A percentile compares a stretch with the other conserved stretches of the same genome.
phyloP scores from a whole-genome alignment of 2,888 invertebrate genomes.

The Netelia inedita region DNA sequence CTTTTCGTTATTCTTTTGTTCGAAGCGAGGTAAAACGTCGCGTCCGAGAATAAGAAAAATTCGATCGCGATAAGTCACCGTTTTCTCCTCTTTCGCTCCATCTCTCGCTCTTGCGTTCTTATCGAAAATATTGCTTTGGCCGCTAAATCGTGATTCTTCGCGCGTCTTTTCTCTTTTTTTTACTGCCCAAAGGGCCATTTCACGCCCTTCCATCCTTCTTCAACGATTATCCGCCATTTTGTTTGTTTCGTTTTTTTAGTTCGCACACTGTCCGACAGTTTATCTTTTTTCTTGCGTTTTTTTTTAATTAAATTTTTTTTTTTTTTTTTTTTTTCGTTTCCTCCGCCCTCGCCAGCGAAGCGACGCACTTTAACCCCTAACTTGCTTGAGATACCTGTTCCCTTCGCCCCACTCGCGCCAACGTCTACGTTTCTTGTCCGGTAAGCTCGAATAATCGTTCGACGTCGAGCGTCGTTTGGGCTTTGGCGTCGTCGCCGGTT shows the following conservation, averaged over 20 bases:
- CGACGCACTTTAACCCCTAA: conserved; percentile 78
- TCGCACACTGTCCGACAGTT: not conserved
- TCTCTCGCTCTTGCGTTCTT: conserved; percentile 24
- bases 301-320: not conserved
- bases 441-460: conserved; percentile 78
- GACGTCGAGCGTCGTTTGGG: conserved; percentile 78
- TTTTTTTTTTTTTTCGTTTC: conserved; percentile 9
- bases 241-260: too few species aligned
- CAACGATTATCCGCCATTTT: too few species aligned
- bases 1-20: not conserved
- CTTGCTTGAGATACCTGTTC: conserved; percentile 83
- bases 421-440: conserved; percentile 80
- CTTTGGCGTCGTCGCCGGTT: conserved; percentile 70
- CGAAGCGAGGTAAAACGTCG: conserved; percentile 56
- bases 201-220: too few species aligned
- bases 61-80: conserved; percentile 2
- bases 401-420: conserved; percentile 84
- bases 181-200: conserved; percentile 31
- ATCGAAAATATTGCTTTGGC: conserved; percentile 71
- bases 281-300: conserved; percentile 8
- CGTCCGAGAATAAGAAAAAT: conserved; percentile 50
- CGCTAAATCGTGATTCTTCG: conserved; percentile 48
- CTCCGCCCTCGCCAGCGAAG: not conserved
- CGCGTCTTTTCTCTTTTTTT: conserved; percentile 44
- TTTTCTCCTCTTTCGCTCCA: not conserved